Percentiles rank a stretch among this genome's conserved stretches.
phyloP scores from a whole-genome alignment of 2,113 vertebrate genomes.

The Ceyx margarethae region DNA sequence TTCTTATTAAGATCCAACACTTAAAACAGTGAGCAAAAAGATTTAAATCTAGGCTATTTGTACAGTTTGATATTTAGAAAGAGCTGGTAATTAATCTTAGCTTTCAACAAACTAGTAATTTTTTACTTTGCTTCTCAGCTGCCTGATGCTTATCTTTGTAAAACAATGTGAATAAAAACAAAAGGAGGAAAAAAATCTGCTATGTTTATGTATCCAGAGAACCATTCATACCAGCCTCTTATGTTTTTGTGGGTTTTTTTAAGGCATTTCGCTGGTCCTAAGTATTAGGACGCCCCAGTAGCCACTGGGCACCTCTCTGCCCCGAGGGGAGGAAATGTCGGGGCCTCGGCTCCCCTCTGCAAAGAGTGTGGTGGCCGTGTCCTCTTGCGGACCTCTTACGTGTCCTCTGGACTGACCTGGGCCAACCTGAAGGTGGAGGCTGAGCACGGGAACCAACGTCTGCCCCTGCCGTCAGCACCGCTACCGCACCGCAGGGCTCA shows the following conservation, averaged over 20 bases:
- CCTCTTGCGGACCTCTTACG: background rate
- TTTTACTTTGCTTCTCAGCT: background rate
- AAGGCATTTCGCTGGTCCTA: background rate
- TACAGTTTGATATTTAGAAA: background rate
- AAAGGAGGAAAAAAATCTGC: background rate
- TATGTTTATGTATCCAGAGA: background rate
- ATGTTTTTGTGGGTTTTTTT: background rate
- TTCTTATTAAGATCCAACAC: background rate
- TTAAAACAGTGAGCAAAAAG: background rate
- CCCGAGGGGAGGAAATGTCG: background rate
- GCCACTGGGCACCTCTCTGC: background rate
- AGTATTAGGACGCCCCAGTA: background rate
- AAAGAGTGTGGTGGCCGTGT: background rate
- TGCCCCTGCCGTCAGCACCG: background rate
- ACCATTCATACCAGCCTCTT: background rate
- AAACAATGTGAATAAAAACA: background rate
- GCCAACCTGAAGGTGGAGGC: background rate
- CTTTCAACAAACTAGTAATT: background rate
- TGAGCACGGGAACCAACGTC: background rate
- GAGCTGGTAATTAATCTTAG: background rate
- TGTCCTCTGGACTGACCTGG: background rate
- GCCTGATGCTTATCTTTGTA: background rate
- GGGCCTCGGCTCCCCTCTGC: background rate
- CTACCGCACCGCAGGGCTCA: background rate
- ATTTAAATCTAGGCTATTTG: background rate